Percentiles rank a stretch among this genome's conserved stretches.
Evolutionary conservation across 1,140 invertebrate genomes (phyloP).

Genomic region (Drosophila jambulina): DNA sequence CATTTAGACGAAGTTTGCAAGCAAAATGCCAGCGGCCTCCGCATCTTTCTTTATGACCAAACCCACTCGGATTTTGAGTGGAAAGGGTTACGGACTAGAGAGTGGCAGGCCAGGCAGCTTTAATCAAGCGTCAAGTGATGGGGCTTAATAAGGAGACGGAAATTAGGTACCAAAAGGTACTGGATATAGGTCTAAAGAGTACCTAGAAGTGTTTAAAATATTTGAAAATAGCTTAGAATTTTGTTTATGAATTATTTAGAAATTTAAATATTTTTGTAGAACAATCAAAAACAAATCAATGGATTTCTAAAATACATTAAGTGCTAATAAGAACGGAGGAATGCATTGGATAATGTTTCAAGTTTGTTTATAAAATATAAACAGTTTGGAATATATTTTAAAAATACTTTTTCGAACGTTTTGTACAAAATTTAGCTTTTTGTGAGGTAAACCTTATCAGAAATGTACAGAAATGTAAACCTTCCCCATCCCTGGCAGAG

Average conservation of each 20-base stretch:
- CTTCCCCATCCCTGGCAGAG: not conserved
- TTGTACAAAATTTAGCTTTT: not conserved
- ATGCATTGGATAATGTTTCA: not conserved
- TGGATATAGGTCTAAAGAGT: not conserved
- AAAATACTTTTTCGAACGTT: not conserved
- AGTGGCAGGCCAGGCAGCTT: constrained; percentile 56
- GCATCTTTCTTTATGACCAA: constrained; percentile 11
- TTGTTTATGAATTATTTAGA: not conserved
- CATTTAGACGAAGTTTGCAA: constrained; percentile 78
- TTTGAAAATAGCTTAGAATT: not conserved
- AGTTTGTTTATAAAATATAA: not conserved
- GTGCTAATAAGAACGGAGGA: not conserved
- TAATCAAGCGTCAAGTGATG: constrained; percentile 74
- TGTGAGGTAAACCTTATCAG: not conserved
- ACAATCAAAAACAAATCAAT: rapidly evolving
- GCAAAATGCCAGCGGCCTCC: constrained; percentile 44
- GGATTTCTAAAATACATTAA: not conserved
- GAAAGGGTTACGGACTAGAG: not conserved
- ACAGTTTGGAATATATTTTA: not conserved
- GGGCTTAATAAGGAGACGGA: not conserved
- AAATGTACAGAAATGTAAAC: no score
- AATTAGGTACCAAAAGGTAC: not conserved
- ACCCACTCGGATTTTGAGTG: constrained; percentile 38
- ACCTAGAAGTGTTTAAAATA: not conserved
- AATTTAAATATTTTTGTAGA: no score